phyloP scores from a whole-genome alignment of 2,113 vertebrate genomes.

The human region DNA sequence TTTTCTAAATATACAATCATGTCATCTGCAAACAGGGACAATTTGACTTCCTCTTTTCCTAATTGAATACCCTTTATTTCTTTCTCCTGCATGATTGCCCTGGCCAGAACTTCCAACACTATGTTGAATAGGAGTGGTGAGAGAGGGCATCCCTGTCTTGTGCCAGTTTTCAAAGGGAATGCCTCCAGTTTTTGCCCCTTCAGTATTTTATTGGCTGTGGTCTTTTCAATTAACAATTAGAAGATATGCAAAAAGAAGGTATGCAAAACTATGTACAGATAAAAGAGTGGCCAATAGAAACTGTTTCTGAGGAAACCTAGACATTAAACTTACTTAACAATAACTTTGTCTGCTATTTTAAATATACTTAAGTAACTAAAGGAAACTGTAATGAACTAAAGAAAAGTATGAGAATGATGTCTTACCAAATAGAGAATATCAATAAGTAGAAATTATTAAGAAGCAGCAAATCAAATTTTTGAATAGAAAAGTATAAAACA shows the following conservation, averaged over 20 bases:
- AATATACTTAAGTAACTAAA: neutral
- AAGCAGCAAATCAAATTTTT: neutral
- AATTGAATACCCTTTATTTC: too few relatives aligned
- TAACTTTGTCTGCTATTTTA: neutral
- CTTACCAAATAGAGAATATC: neutral
- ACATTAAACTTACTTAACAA: neutral
- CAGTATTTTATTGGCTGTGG: too few relatives aligned
- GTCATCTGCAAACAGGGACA: too few relatives aligned
- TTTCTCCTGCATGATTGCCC: too few relatives aligned
- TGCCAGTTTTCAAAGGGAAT: too few relatives aligned
- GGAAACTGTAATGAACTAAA: neutral
- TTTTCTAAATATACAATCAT: too few relatives aligned
- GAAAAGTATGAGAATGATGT: neutral
- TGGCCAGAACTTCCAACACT: too few relatives aligned
- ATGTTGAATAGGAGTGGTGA: too few relatives aligned
- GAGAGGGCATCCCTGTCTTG: too few relatives aligned
- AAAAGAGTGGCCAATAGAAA: neutral
- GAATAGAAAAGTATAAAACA: neutral
- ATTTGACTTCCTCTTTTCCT: too few relatives aligned
- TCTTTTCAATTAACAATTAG: neutral
- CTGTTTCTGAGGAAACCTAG: neutral
- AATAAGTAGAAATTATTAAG: neutral
- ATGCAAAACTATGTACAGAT: neutral
- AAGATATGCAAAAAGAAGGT: neutral
- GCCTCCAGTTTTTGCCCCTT: too few relatives aligned